phyloP scores from a whole-genome alignment of 2,888 invertebrate genomes.

The Biston stratarius region DNA sequence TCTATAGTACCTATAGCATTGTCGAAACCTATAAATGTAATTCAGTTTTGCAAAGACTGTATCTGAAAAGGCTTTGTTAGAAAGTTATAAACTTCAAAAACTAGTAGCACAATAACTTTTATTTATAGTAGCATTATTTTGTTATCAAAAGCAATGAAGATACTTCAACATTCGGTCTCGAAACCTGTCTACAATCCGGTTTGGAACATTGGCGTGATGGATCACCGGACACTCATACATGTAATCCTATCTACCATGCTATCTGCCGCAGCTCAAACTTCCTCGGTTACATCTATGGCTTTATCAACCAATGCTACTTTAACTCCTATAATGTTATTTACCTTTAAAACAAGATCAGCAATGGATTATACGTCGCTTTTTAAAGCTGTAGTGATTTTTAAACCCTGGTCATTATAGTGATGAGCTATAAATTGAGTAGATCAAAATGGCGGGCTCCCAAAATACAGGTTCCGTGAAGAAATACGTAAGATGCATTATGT shows the following conservation, averaged over 20 bases:
- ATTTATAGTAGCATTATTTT: slow-evolving; percentile 45
- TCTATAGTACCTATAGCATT: too few relatives aligned
- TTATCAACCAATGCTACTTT: slow-evolving; percentile 53
- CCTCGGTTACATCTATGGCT: slow-evolving; percentile 33
- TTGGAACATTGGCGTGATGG: slow-evolving; percentile 80
- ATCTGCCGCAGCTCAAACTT: slow-evolving; percentile 46
- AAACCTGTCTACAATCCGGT: slow-evolving; percentile 78
- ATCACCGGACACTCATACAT: slow-evolving; percentile 77
- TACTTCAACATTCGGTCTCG: slow-evolving; percentile 60
- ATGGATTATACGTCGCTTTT: slow-evolving; percentile 39
- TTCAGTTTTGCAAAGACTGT: too few relatives aligned
- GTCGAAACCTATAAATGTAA: too few relatives aligned
- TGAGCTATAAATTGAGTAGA: slow-evolving; percentile 76
- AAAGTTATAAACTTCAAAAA: slow-evolving; percentile 16
- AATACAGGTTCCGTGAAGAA: slow-evolving; percentile 77
- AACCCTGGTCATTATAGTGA: slow-evolving; percentile 62
- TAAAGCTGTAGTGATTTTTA: not conserved
- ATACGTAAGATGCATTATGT: slow-evolving; percentile 66
- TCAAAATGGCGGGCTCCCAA: slow-evolving; percentile 80
- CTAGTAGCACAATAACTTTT: slow-evolving; percentile 37
- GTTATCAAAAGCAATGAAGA: slow-evolving; percentile 64
- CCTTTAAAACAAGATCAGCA: slow-evolving; percentile 33
- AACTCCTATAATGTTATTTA: not conserved
- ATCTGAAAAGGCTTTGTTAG: not conserved
- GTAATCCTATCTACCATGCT: slow-evolving; percentile 54